Percentiles rank a stretch among this genome's conserved stretches.
Conservation (phyloP, 2,888 invertebrate species). For the Eristalis pertinax region DNA sequence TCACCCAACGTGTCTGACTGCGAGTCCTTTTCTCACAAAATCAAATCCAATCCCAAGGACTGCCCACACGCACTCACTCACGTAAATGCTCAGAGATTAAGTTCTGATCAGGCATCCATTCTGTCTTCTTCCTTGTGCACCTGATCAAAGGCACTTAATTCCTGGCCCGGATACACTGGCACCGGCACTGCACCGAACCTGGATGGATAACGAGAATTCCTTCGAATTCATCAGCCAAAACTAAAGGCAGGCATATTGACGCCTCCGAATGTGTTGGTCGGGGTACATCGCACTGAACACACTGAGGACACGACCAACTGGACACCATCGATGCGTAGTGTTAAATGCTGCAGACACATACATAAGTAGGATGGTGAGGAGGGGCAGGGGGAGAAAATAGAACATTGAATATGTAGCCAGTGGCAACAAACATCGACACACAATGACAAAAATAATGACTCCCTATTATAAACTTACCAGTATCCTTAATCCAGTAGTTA, state of each 20-base stretch:
- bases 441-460: slow-evolving; percentile 70
- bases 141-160: slow-evolving; percentile 62
- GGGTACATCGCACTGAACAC: slow-evolving; percentile 19
- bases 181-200: neutral
- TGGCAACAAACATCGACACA: slow-evolving; percentile 54
- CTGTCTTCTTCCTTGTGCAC: slow-evolving; percentile 31
- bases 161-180: slow-evolving; percentile 2
- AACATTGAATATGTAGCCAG: slow-evolving; percentile 14
- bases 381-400: neutral
- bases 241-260: slow-evolving; percentile 57
- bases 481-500: slow-evolving; percentile 94
- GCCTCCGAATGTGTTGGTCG: slow-evolving; percentile 44
- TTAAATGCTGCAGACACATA: slow-evolving; percentile 42
- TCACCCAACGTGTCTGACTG: neutral
- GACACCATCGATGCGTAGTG: slow-evolving; percentile 35
- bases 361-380: neutral
- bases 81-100: slow-evolving; percentile 58
- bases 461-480: slow-evolving; percentile 84
- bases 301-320: neutral
- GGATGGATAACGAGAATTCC: slow-evolving; percentile 51
- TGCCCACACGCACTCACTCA: neutral
- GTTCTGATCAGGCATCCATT: slow-evolving; percentile 55
- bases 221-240: slow-evolving; percentile 62
- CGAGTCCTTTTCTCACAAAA: slow-evolving; percentile 32
- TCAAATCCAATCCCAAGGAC: slow-evolving; percentile 6